Base-by-base conservation (phyloP, 2,888 invertebrate species). In the Latrodectus hesperus region DNA sequence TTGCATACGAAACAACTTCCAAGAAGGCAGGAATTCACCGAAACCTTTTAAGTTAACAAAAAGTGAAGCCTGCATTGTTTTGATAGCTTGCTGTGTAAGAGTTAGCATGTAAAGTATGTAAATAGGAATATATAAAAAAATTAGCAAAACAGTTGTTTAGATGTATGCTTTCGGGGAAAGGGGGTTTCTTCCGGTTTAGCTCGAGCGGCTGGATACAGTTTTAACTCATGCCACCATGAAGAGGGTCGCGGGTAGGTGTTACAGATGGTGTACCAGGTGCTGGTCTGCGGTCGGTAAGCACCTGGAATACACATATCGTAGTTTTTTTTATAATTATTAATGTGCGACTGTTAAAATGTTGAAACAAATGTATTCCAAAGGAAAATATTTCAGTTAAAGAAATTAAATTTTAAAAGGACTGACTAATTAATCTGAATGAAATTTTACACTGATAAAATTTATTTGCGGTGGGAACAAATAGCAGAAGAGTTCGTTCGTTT, bases 211-310 rank as follows among this genome's bases (percentile, higher is more conserved):
- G 70, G 22, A 76, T 73, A 9, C 8, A 17, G 14, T 60, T 72
- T 52, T 83, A 70, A 55, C 11, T n/a, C 55, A 52, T 74, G 51
- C 55, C 70, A 55, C 53, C 10, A 14, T 52, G 49, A 12, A n/a
- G 70, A 60, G 70, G 17, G 51, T 67, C 60, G 75, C 64, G 52
- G 71, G 65, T 70, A 55, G 60, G 60, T 60, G 8, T 60, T 60
- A 73, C 85, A 85, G 85, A 85, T 85, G 85, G 85, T 74, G 68
- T 74, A 68, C 85, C 85, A 85, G 85, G 85, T 85, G 85, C 74
- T 70, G 70, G 11, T 55, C 38, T 65, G 74, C 67, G 53, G 75
- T 60, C 74, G 67, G 70, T 22, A 17, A 52, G 60, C 85, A 85
- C 85, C 85, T 85, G 85, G 79, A 75, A 52, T 77, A 72, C 65